Base-by-base conservation (phyloP, 1,140 invertebrate species). In the Achatina immaculata region DNA sequence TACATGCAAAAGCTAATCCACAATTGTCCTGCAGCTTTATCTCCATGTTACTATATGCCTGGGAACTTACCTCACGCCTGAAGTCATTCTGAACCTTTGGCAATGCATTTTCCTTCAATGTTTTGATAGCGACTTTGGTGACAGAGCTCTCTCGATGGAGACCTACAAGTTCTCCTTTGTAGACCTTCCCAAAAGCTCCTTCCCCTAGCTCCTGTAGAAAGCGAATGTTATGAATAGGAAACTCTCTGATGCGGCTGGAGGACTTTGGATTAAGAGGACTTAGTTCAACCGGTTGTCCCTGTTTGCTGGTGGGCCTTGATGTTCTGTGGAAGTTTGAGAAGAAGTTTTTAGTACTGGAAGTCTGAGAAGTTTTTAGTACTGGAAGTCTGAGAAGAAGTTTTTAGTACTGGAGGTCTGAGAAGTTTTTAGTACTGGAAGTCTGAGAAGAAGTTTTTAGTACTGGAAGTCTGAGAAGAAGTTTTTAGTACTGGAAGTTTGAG, bases 151-250 rank as follows among this genome's bases (percentile, higher is more conserved):
- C 90, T 28, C 88, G 86, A 82, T 88, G 88, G 31, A 90, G 80
- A 48, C 92, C 91, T 90, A 95, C 93, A n/a, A 98, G 91, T 91
- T 98, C 96, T 1, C 97, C 98, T 92, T 97, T 97, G 83, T 91
- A 91, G 19, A 91, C 90, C 89, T 93, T 93, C 93, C 97, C 98
- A 92, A 98, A 99, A 69, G 97, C 96, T 38, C 97, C 97, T 93
- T 99, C 97, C 48, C 97, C 97, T 1, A 99, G 92, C 90, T 99
- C 97, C 90, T 99, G 96, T 48, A 98, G 71, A 88, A 99, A 98
- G 80, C 95, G 93, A 0, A 99, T 95, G 88, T 96, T 95, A 68
- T 94, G 92, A 94, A 97, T 85, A 93, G 95, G 91, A 85, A 92
- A 93, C 87, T 93, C 86, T 45, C 91, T 85, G 9, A 91, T 90